These are phyloP conservation scores for Plusia festucae DNA, from an alignment of 2,888 invertebrate species.

Conservation along the genomic window DNA sequence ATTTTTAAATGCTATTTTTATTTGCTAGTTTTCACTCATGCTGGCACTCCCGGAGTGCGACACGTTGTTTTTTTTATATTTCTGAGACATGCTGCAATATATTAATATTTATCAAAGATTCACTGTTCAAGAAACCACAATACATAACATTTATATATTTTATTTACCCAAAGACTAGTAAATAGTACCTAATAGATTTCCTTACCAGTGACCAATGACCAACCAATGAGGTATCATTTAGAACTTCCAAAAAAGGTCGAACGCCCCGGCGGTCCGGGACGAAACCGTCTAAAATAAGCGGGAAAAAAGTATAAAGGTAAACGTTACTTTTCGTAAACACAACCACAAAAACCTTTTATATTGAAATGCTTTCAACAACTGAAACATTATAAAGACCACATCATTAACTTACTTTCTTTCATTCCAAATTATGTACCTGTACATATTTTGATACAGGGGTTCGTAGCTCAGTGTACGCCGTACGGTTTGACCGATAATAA, in stretches of 20 bases:
- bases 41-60: too few relatives aligned
- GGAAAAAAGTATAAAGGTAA: constrained; percentile 10
- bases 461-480: too few relatives aligned
- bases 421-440: background rate
- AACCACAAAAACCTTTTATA: constrained; percentile 7
- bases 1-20: too few relatives aligned
- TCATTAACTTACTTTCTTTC: background rate
- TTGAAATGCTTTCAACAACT: constrained; percentile 13
- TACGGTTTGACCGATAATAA: too few relatives aligned
- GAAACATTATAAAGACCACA: background rate
- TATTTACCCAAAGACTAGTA: background rate
- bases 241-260: background rate
- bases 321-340: constrained; percentile 2
- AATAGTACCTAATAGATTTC: background rate
- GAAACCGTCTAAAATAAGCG: constrained; percentile 1
- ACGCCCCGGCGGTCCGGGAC: background rate
- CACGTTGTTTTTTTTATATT: background rate
- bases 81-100: too few relatives aligned
- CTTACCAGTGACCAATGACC: constrained; percentile 1
- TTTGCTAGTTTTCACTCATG: too few relatives aligned
- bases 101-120: too few relatives aligned
- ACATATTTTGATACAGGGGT: background rate
- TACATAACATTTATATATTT: background rate
- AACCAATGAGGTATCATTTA: constrained; percentile 5
- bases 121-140: too few relatives aligned